Base-by-base conservation (phyloP, 2,888 invertebrate genomes). In the Monopis laevigella region DNA sequence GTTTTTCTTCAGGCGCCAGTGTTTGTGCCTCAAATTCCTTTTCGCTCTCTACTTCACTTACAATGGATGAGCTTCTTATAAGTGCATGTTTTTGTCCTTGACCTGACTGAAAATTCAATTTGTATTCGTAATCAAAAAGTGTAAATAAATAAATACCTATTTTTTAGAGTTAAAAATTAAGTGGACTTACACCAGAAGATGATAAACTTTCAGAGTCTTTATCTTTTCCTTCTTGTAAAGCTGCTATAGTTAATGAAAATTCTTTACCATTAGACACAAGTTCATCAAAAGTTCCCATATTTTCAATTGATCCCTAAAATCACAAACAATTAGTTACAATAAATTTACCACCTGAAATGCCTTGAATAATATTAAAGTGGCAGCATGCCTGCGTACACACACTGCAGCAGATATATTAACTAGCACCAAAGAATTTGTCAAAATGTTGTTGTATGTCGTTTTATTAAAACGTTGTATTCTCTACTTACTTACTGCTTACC, bases 251-350 rank as follows among this genome's bases (percentile, higher is more conserved):
- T 62, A 83, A 71, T 0, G 85, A 73, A 44, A 88, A 85, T 38
- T 86, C 82, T 60, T 85, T 74, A 1, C 85, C 84, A 1, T 80
- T 75, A 6, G 73, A 62, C 10, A 80, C 71, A 6, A 87, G 57
- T 41, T 87, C 84, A 5, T 81, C 67, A 45, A 83, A 86, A 0
- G 83, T 84, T 2, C 87, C 88, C 63, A 85, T 80, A 17, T 83
- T 83, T 59, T 84, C 81, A 27, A 87, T 65, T 24, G 56, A 60
- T 3, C 87, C 87, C 80, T 87, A 56, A 26, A 46, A 28, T 32
- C 24, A 2, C n/a, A 8, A 30, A 6, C 7, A 14, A 36, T 7
- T 14, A 30, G 14, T 14, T n/a, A 2, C 6, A 27, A 2, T 3
- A 27, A 27, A n/a, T 6, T n/a, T n/a, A n/a, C n/a, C n/a, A n/a